Evolutionary conservation across 1,140 invertebrate genomes (phyloP), one percentile per base, ranked within the genome.

Genomic region (Hylaeus volcanicus): DNA sequence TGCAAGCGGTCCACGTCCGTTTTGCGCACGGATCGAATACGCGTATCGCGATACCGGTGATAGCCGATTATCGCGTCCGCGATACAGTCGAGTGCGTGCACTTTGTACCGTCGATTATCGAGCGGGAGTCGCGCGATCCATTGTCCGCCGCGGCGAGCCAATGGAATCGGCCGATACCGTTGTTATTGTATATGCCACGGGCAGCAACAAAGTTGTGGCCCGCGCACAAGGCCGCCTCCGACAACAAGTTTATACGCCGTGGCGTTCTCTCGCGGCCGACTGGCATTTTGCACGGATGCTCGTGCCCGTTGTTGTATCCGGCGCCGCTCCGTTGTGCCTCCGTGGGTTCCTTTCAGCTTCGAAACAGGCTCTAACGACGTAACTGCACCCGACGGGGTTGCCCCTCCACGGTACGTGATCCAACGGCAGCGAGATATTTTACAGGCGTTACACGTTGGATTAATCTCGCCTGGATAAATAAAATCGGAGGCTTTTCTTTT

Each of bases 121-220:
- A 71, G 72, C 64, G 81, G 56, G 70, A 65, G 48, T 26, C 26
- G 26, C 56, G 60, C 81, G 81, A 56, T 79, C 51, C 83, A 83
- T 64, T 70, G 70, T 84, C 70, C 45, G 71, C 48, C 71, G 75
- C 58, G 81, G 83, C 74, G 58, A 68, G 75, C 74, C 53, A 74
- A 85, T 83, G 70, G 71, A 70, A 83, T 63, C 72, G 56, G 61
- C 65, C 51, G 81, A 83, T 85, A 79, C 71, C 58, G 76, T 82
- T 65, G 77, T 85, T 83, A 83, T 26, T 26, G 26, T 26, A 26
- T 74, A 79, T 63, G 71, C 39, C 58, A 51, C 58, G 71, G 53
- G 70, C 45, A 55, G 82, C 37, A 37, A 65, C 83, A 83, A 83
- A 83, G 74, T 85, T 68, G 58, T 61, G 55, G 70, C 70, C 48